Evolutionary conservation across 2,888 invertebrate species (phyloP).

Genomic region (Merodon equestris): DNA sequence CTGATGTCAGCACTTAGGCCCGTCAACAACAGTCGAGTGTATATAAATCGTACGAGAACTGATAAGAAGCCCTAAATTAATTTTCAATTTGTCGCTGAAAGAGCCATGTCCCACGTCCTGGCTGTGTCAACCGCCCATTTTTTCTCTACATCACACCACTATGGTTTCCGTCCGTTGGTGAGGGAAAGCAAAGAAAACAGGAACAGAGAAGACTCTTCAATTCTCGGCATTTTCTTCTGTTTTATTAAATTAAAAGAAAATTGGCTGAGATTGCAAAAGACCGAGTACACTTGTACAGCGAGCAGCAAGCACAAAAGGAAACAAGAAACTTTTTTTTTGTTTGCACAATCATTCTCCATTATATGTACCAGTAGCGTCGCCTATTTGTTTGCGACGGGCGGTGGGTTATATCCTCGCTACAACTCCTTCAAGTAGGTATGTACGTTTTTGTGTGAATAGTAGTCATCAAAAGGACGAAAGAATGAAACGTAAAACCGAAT

Average conservation of each 20-base stretch:
- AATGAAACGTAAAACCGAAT: slow-evolving; percentile 24
- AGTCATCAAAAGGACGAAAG: slow-evolving; percentile 58
- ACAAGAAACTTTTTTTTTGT: slow-evolving; percentile 49
- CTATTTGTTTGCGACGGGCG: not conserved
- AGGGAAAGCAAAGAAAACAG: too few relatives aligned
- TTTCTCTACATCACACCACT: slow-evolving; percentile 2
- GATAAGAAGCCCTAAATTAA: slow-evolving; percentile 62
- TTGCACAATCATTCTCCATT: slow-evolving; percentile 42
- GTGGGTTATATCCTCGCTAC: not conserved
- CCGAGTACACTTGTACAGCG: too few relatives aligned
- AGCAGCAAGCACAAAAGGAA: slow-evolving; percentile 13
- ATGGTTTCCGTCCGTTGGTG: slow-evolving; percentile 3
- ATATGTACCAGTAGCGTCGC: slow-evolving; percentile 8
- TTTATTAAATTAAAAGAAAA: slow-evolving; percentile 68
- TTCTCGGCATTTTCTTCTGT: slow-evolving; percentile 54
- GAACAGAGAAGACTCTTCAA: slow-evolving; percentile 2
- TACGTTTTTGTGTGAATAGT: slow-evolving; percentile 37
- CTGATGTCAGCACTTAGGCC: slow-evolving; percentile 55
- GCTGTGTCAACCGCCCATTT: slow-evolving; percentile 24
- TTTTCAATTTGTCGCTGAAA: slow-evolving; percentile 61
- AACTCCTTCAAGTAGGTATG: slow-evolving; percentile 8
- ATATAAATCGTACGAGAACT: slow-evolving; percentile 42
- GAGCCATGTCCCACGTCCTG: slow-evolving; percentile 40
- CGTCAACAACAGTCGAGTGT: slow-evolving; percentile 6
- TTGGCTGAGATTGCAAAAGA: slow-evolving; percentile 67